Evolutionary conservation across 2,797 vertebrate genomes (phyloP).

Genomic region (Anomalospiza imberbis): DNA sequence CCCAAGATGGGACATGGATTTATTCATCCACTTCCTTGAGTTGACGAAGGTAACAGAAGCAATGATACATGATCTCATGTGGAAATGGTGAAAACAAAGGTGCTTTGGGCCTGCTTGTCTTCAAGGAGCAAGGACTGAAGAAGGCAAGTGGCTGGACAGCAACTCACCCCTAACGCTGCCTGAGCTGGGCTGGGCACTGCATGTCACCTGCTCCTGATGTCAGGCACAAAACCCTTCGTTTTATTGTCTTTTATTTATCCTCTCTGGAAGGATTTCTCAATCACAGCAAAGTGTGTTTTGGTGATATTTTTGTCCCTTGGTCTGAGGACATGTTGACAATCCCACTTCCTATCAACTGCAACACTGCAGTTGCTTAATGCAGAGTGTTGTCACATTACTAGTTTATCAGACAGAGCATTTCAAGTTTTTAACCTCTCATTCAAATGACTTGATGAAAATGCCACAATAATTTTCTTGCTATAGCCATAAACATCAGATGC

Average conservation of each 20-base stretch:
- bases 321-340: not conserved
- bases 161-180: not conserved
- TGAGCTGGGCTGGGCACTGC: not conserved
- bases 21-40: not conserved
- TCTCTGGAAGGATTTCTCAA: not conserved
- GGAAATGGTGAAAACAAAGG: not conserved
- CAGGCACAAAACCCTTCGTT: rapidly evolving
- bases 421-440: not conserved
- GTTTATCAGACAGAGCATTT: not conserved
- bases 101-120: not conserved
- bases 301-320: not conserved
- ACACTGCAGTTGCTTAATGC: not conserved
- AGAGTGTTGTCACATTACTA: not conserved
- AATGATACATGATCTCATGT: not conserved
- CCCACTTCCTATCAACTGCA: not conserved
- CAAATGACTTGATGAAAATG: not conserved
- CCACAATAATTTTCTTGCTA: not conserved
- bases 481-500: not conserved
- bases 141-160: not conserved
- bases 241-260: not conserved
- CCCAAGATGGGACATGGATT: not conserved
- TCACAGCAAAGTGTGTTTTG: not conserved
- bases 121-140: not conserved
- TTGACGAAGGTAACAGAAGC: not conserved
- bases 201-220: not conserved